Percentiles rank a stretch among this genome's conserved stretches.
phyloP scores from a whole-genome alignment of 2,888 invertebrate species.

The Drosophila barbarae region DNA sequence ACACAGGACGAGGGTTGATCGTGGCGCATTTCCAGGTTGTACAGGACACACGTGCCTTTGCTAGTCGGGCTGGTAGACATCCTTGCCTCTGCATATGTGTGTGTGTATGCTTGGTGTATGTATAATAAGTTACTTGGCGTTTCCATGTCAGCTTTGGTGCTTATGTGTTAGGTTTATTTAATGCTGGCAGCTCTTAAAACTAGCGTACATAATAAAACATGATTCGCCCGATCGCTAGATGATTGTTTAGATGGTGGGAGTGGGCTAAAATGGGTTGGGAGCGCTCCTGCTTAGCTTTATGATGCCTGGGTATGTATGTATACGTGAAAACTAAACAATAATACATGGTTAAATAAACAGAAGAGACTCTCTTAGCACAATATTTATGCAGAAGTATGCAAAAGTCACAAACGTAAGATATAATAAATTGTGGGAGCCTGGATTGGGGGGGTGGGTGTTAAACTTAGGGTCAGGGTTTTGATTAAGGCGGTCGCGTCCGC shows the following conservation, averaged over 20 bases:
- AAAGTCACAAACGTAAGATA: conserved; percentile 35
- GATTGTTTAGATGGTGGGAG: neutral
- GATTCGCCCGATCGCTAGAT: conserved; percentile 19
- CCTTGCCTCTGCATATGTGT: conserved; percentile 15
- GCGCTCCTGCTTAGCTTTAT: conserved; percentile 12
- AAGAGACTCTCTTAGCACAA: conserved; percentile 18
- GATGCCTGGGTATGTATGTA: conserved; percentile 2
- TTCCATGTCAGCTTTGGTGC: conserved; percentile 31
- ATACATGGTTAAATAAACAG: conserved; percentile 35
- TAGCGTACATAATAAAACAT: conserved; percentile 36
- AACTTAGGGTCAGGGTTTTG: conserved; percentile 1
- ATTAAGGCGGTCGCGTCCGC: conserved; percentile 18
- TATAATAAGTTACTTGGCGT: conserved; percentile 24
- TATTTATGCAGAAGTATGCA: conserved; percentile 41
- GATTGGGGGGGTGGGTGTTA: neutral
- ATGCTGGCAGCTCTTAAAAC: conserved; percentile 39
- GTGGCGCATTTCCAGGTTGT: conserved; percentile 43
- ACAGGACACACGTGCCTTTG: conserved; percentile 49
- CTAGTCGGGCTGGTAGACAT: conserved; percentile 34
- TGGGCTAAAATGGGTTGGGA: neutral
- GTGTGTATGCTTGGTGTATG: conserved; percentile 9
- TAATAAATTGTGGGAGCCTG: conserved; percentile 7
- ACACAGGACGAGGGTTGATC: conserved; percentile 37
- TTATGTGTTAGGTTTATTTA: conserved; percentile 41
- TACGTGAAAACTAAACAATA: conserved; percentile 32